A percentile compares a stretch with the other conserved stretches of the same genome.
phyloP scores from a whole-genome alignment of 2,797 vertebrate genomes.

The Scolopax bukidnonensis region DNA sequence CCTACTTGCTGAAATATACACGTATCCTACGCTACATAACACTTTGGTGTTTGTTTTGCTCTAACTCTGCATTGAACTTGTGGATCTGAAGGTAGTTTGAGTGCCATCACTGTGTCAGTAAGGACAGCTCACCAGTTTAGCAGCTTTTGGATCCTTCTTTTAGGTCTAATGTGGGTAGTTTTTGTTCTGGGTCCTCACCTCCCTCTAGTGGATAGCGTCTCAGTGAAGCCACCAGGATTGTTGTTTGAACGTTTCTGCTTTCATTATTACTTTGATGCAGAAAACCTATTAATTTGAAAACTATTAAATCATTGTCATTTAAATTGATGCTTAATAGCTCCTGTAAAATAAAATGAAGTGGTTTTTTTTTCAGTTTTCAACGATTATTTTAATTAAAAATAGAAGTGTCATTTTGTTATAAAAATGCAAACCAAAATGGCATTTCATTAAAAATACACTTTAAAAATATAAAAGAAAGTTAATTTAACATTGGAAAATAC shows the following conservation, averaged over 20 bases:
- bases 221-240: neutral
- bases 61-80: neutral
- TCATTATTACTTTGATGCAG: neutral
- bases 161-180: fast-evolving
- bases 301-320: neutral
- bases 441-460: neutral
- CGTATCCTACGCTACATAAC: neutral
- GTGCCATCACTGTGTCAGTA: neutral
- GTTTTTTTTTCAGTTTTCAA: neutral
- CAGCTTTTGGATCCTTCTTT: too few species aligned
- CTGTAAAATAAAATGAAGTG: neutral
- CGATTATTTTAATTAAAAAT: neutral
- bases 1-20: neutral
- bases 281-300: neutral
- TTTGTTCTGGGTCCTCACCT: neutral
- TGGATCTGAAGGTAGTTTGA: neutral
- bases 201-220: neutral
- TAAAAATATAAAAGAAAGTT: neutral
- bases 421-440: neutral
- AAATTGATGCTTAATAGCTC: neutral
- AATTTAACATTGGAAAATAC: neutral
- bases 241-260: neutral
- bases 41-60: neutral
- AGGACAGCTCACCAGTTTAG: neutral
- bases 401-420: neutral